A percentile compares a stretch with the other conserved stretches of the same genome.
These are phyloP conservation scores for Panurus biarmicus DNA, from an alignment of 2,113 vertebrate species.

Conservation along the genomic window DNA sequence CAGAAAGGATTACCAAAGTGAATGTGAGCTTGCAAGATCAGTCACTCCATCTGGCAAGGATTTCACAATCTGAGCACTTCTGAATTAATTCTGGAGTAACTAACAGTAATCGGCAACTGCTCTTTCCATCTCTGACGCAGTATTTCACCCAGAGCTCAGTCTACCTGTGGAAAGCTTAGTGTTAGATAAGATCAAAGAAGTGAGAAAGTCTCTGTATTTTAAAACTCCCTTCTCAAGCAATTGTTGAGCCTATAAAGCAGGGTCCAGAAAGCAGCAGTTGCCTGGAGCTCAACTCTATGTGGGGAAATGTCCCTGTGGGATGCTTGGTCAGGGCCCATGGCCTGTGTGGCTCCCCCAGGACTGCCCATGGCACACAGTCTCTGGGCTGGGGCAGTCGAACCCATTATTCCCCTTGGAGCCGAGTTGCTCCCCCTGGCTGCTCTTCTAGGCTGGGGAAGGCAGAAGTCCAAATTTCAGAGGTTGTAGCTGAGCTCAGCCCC, in stretches of 20 bases:
- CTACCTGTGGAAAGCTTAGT: neutral
- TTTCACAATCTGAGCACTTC: neutral
- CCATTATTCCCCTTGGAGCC: neutral
- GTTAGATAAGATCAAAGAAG: conserved; percentile 20
- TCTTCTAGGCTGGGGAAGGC: neutral
- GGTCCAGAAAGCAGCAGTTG: neutral
- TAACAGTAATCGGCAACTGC: neutral
- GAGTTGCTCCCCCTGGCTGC: neutral
- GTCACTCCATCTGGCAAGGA: neutral
- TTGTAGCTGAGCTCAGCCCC: neutral
- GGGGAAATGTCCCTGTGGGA: neutral
- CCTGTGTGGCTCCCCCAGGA: accelerated
- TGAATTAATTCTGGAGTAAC: conserved; percentile 4
- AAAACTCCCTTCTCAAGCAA: neutral
- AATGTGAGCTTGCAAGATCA: neutral
- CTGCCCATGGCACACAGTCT: accelerated
- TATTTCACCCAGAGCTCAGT: neutral
- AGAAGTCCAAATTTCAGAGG: neutral
- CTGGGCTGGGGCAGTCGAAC: accelerated
- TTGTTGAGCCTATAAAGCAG: neutral
- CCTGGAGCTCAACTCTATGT: neutral
- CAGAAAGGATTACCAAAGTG: neutral
- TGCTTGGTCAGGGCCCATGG: neutral
- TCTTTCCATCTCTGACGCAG: conserved; percentile 33
- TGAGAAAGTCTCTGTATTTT: neutral